phyloP scores from a whole-genome alignment of 2,888 invertebrate genomes.

The Spisula solida region DNA sequence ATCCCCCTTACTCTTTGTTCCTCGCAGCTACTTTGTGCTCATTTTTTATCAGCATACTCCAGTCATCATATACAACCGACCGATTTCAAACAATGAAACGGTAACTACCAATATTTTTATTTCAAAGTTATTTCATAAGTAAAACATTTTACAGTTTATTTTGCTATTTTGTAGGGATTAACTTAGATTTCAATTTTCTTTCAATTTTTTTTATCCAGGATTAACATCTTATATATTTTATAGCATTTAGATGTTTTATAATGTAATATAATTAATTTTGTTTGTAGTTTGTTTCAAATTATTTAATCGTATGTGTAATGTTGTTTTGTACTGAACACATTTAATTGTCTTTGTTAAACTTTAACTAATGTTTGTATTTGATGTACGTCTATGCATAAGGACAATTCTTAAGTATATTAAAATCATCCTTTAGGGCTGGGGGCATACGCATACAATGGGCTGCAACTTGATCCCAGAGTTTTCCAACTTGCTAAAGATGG shows the following conservation, averaged over 20 bases:
- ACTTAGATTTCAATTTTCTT: not conserved
- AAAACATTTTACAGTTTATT: not conserved
- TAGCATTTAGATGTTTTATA: too few species aligned
- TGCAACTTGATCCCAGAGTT: not conserved
- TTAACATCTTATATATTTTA: too few species aligned
- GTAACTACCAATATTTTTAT: not conserved
- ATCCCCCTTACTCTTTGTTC: not conserved
- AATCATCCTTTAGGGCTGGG: constrained; percentile 29
- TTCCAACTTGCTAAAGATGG: constrained; percentile 24
- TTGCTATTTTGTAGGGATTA: not conserved
- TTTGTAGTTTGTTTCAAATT: not conserved
- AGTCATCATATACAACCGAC: not conserved
- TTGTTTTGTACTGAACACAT: too few species aligned
- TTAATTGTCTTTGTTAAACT: not conserved
- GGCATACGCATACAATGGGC: not conserved
- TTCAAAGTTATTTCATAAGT: not conserved
- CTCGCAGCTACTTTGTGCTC: constrained; percentile 17
- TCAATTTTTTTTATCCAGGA: not conserved
- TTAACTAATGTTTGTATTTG: not conserved
- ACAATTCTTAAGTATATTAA: not conserved
- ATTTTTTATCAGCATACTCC: constrained; percentile 17
- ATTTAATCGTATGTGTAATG: not conserved
- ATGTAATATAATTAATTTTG: too few species aligned
- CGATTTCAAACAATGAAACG: not conserved
- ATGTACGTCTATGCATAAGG: not conserved